Conservation (phyloP, 2,113 vertebrate genomes). For the Mobula hypostoma region DNA sequence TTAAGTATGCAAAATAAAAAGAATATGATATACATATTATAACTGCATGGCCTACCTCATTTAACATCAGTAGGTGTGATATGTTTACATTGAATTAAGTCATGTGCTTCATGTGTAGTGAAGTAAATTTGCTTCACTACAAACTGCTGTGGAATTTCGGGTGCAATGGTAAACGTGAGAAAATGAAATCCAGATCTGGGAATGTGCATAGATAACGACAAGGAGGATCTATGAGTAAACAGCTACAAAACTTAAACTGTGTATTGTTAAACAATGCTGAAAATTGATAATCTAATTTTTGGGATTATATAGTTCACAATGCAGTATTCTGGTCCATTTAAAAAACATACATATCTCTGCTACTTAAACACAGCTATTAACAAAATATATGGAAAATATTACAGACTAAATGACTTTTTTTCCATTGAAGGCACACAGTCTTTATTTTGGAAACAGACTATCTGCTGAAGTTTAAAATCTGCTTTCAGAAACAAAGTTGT, state of each 20-base stretch:
- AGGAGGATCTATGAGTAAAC: too few species aligned
- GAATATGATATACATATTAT: background rate
- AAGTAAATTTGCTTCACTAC: background rate
- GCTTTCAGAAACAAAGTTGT: constrained; percentile 38
- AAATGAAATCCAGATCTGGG: background rate
- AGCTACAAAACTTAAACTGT: background rate
- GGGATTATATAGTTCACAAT: background rate
- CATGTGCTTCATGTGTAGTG: background rate
- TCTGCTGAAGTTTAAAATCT: constrained; percentile 35
- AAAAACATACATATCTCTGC: background rate
- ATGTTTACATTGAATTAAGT: background rate
- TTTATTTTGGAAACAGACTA: constrained; percentile 33
- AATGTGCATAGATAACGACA: background rate
- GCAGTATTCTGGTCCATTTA: background rate
- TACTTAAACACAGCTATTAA: background rate
- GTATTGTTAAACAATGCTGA: background rate
- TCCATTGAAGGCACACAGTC: constrained; percentile 29
- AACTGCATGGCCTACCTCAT: background rate
- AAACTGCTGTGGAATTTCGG: background rate
- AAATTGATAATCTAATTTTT: background rate
- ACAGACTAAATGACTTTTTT: constrained; percentile 17
- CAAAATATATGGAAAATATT: constrained; percentile 35
- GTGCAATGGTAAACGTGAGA: background rate
- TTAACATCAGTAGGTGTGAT: background rate
- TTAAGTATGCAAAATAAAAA: background rate